Evolutionary conservation across 2,888 invertebrate genomes (phyloP), one percentile per base, ranked within the genome.

Genomic region (Amiota minor): DNA sequence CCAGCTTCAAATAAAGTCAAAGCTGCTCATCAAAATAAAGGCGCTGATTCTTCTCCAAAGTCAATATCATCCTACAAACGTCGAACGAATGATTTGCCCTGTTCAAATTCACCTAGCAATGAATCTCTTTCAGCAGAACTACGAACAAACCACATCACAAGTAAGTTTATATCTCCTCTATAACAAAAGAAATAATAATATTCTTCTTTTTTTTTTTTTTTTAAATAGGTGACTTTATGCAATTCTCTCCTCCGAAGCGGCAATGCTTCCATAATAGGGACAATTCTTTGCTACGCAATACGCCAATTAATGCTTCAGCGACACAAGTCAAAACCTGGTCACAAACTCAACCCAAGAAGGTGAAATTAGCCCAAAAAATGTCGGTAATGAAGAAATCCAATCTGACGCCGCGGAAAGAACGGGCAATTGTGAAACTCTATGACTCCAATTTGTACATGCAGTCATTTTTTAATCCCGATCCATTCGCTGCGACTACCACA

Each of bases 401-500:
- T 35, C n/a, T 78, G 2, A 88, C 87, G 0, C 88, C 87, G 1
- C 79, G 83, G 3, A 88, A 86, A 74, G 56, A 73, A 0, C 83
- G 80, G 8, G 78, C 79, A 0, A 75, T 84, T 1, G 82, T 87
- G 0, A 86, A 86, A 72, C 82, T 90, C 0, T 90, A 89, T 61
- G 89, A 90, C 75, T 85, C 89, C 0, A 88, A 89, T 56, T 84
- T 88, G 77, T 91, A 82, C 83, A 84, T 88, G 78, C 89, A 83
- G 77, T 82, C 87, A 16, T 89, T 87, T 61, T 91, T 90, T 18
- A 91, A 91, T 83, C 90, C 91, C 0, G 91, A 91, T 85, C 91
- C 91, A 0, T 92, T 91, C 84, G 90, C 91, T 9, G 91, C 91
- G 0, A 90, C 90, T 9, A 91, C 89, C 4, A 93, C 93, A 1